Evolutionary conservation across 2,113 vertebrate genomes (phyloP).

Genomic region (Callithrix jacchus): DNA sequence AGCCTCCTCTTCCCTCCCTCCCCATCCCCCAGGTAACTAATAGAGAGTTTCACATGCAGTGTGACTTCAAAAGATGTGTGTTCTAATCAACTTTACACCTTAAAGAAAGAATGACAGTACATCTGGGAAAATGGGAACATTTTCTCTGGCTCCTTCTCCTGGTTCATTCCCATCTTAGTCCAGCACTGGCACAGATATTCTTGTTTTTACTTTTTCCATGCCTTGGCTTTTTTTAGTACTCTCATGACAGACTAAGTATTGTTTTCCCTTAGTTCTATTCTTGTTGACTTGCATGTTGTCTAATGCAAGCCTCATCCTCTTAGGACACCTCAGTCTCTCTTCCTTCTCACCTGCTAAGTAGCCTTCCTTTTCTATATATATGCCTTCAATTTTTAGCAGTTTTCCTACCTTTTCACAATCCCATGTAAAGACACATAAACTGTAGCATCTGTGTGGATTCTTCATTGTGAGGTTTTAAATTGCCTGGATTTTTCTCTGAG

Average conservation of each 20-base stretch:
- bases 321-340: background rate
- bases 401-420: background rate
- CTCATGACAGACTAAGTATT: slow-evolving; percentile 63
- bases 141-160: background rate
- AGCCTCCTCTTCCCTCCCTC: no score
- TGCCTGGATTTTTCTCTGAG: background rate
- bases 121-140: background rate
- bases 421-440: background rate
- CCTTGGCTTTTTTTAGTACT: slow-evolving; percentile 46
- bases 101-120: background rate
- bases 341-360: background rate
- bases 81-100: background rate
- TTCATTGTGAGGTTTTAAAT: background rate
- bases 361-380: background rate
- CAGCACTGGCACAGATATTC: slow-evolving; percentile 20
- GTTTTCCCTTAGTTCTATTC: slow-evolving; percentile 63
- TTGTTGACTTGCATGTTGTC: slow-evolving; percentile 52
- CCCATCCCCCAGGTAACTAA: background rate
- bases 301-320: slow-evolving; percentile 38
- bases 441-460: background rate
- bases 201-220: slow-evolving; percentile 47
- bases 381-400: background rate
- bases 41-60: background rate
- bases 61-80: background rate
- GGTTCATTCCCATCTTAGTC: background rate